Evolutionary conservation across 1,140 invertebrate genomes (phyloP).

Genomic region (Camponotus vicinus): DNA sequence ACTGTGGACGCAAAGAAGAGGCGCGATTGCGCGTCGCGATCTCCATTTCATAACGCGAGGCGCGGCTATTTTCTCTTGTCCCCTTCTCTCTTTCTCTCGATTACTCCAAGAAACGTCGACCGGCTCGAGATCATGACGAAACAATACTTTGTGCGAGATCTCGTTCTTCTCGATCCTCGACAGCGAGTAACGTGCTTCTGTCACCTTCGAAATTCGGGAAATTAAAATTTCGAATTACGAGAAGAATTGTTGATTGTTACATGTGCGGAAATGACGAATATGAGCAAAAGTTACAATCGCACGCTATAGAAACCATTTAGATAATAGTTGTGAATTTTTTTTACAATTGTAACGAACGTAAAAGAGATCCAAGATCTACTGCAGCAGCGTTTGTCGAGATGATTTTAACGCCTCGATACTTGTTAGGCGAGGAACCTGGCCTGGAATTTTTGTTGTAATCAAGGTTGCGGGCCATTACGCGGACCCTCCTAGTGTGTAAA

Average conservation of each 20-base stretch:
- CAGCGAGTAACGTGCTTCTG: neutral
- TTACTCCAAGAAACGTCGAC: constrained; percentile 20
- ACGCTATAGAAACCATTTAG: neutral
- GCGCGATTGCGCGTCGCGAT: constrained; percentile 63
- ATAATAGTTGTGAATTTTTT: neutral
- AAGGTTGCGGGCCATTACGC: constrained; percentile 19
- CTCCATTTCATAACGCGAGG: constrained; percentile 65
- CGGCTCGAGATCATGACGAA: constrained; percentile 24
- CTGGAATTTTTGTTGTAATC: constrained; percentile 28
- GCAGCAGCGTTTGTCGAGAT: neutral
- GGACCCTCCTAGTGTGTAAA: constrained; percentile 36
- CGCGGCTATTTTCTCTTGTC: constrained; percentile 36
- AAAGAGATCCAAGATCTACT: neutral
- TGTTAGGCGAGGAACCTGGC: too few species aligned
- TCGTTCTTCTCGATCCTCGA: constrained; percentile 44
- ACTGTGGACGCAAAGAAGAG: constrained; percentile 66
- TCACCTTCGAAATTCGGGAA: neutral
- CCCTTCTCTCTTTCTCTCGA: neutral
- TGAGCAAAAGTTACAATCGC: neutral
- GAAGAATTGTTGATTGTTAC: neutral
- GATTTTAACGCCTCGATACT: neutral
- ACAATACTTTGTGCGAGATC: constrained; percentile 59
- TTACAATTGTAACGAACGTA: neutral
- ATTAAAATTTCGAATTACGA: neutral
- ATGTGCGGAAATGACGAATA: neutral